phyloP scores from a whole-genome alignment of 1,140 invertebrate genomes.

The Musca domestica region DNA sequence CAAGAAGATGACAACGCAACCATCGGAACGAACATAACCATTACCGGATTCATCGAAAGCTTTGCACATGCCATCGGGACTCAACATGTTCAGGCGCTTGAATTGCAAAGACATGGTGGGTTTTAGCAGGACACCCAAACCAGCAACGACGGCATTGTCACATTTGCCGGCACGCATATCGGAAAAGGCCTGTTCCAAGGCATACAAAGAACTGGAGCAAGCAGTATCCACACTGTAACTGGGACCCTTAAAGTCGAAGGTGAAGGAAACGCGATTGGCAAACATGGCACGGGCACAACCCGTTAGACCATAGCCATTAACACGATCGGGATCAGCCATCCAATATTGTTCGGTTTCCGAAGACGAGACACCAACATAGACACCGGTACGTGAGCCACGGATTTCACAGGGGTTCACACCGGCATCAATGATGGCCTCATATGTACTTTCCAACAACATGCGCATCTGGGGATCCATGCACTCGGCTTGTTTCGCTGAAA shows the following conservation, averaged over 20 bases:
- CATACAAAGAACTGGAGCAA: constrained; percentile 89
- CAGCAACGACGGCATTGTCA: constrained; percentile 90
- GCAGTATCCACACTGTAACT: constrained; percentile 93
- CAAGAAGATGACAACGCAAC: constrained; percentile 75
- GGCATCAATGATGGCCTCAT: constrained; percentile 93
- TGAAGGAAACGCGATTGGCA: constrained; percentile 91
- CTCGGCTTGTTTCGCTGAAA: constrained; percentile 88
- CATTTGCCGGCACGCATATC: constrained; percentile 83
- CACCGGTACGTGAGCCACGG: constrained; percentile 83
- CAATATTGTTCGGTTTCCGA: constrained; percentile 85
- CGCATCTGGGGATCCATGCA: constrained; percentile 94
- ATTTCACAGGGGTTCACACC: constrained; percentile 79
- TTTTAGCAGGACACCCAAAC: constrained; percentile 79
- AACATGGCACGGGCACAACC: constrained; percentile 95
- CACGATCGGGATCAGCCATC: constrained; percentile 68
- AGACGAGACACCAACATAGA: constrained; percentile 84
- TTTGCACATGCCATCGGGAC: constrained; percentile 83
- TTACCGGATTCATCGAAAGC: constrained; percentile 88
- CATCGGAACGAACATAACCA: constrained; percentile 92
- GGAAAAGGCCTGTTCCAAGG: constrained; percentile 79
- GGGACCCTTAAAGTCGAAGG: constrained; percentile 89
- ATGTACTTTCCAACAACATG: constrained; percentile 86
- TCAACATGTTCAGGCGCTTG: constrained; percentile 86
- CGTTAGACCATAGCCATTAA: constrained; percentile 89
- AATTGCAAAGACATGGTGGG: constrained; percentile 91